A percentile compares a stretch with the other conserved stretches of the same genome.
These are phyloP conservation scores for Trichosurus vulpecula DNA, from an alignment of 2,797 vertebrate genomes.

Conservation along the genomic window DNA sequence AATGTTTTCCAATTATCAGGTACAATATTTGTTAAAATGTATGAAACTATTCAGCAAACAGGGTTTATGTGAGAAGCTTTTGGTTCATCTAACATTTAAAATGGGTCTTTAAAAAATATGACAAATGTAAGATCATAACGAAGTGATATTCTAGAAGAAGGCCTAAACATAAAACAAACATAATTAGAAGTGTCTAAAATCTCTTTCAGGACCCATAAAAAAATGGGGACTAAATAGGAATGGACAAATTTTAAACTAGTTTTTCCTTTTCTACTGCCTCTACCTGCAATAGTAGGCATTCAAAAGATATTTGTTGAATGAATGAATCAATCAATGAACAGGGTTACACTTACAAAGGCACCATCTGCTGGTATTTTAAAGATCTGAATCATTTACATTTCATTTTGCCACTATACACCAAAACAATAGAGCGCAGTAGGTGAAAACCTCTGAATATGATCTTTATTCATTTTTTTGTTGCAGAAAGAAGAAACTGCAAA, in stretches of 20 bases:
- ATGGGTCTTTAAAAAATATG: conserved; percentile 39
- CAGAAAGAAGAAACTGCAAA: conserved; percentile 52
- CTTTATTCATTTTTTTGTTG: conserved; percentile 54
- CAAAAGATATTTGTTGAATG: conserved; percentile 15
- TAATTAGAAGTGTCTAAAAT: conserved; percentile 43
- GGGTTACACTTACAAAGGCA: conserved; percentile 43
- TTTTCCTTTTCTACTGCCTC: conserved; percentile 5
- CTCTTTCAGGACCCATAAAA: not conserved
- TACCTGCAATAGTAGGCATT: not conserved
- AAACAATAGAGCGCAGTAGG: conserved; percentile 46
- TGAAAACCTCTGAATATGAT: conserved; percentile 24
- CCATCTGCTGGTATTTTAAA: conserved; percentile 38
- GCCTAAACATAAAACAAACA: conserved; percentile 32
- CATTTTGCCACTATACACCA: conserved; percentile 38
- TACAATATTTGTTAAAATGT: conserved; percentile 7
- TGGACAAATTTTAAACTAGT: not conserved
- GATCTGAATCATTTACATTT: conserved; percentile 26
- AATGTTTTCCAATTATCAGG: conserved; percentile 36
- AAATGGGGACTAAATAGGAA: not conserved
- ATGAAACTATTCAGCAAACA: conserved; percentile 32
- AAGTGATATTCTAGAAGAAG: conserved; percentile 27
- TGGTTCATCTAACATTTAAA: conserved; percentile 19
- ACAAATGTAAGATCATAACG: conserved; percentile 15
- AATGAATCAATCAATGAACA: conserved; percentile 31
- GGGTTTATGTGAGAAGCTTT: not conserved